Evolutionary conservation across 2,113 vertebrate species (phyloP).

Genomic region (Plecturocebus donacophilus): DNA sequence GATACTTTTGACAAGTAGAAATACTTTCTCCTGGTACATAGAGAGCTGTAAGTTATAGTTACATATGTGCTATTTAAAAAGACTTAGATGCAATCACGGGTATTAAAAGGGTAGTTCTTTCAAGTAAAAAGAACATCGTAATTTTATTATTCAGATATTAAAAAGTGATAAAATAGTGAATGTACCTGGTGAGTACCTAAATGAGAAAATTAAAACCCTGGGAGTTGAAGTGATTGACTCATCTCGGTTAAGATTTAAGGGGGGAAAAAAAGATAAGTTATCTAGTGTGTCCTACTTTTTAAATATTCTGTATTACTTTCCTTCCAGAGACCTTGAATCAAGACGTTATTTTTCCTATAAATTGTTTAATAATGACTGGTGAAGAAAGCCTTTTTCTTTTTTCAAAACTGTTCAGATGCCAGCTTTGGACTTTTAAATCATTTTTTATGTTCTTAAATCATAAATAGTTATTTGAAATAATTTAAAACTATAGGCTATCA

Average conservation of each 20-base stretch:
- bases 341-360: background rate
- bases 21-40: background rate
- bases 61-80: background rate
- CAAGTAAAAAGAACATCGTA: background rate
- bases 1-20: background rate
- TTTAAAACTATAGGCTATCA: background rate
- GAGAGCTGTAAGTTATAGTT: background rate
- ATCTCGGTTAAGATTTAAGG: background rate
- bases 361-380: background rate
- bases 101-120: background rate
- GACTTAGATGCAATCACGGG: background rate
- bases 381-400: background rate
- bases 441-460: conserved; percentile 15
- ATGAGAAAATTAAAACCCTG: background rate
- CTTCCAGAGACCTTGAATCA: background rate
- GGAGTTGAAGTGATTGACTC: background rate
- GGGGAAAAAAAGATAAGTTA: background rate
- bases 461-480: background rate
- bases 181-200: background rate
- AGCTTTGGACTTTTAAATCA: background rate
- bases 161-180: background rate
- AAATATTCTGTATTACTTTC: background rate
- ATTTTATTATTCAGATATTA: background rate
- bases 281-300: background rate
- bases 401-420: background rate